Base-by-base conservation (phyloP, 2,888 invertebrate species). In the Stenodema calcarata region DNA sequence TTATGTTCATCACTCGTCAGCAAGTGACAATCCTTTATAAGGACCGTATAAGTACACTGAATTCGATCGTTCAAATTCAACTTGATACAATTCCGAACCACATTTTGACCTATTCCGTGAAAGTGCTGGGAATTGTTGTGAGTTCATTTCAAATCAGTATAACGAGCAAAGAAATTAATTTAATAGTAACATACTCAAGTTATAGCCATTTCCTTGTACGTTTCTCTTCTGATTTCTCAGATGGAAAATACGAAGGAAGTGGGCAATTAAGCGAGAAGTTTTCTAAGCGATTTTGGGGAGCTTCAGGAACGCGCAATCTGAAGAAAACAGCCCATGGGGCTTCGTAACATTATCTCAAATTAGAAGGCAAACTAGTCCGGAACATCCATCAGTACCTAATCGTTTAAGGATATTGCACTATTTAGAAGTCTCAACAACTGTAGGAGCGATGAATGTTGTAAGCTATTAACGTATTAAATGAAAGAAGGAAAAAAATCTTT, bases 321-420 rank as follows among this genome's bases (percentile, higher is more conserved):
- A 54, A 54, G 54, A 54, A 54, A 54, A 54, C 54, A 14, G 27
- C 62, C 27, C 62, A 62, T 62, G 62, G 62, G 62, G 73, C 73
- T 73, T 35, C 16, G 73, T 42, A 27, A 78, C 16, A 78, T 78
- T 18, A 78, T 44, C 23, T 82, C 82, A n/a, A 41, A 82, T 82
- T 82, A 82, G 69, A 27, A 42, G 69, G 82, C n/a, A 82, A 82
- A 82, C 82, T 82, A 69, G 82, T 82, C 82, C 82, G 82, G 30
- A 82, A 82, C 82, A 35, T n/a, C 18, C 78, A 47, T 78, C 78
- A 23, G 50, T 11, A 6, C 27, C 27, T 82, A 82, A 82, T 82
- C 82, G 82, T 69, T 82, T 82, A 30, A 82, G 82, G 82, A 82
- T 82, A 82, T 82, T 82, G 82, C 82, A 82, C 82, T 82, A 82